phyloP scores from a whole-genome alignment of 2,888 invertebrate genomes.

The Teleogryllus oceanicus region DNA sequence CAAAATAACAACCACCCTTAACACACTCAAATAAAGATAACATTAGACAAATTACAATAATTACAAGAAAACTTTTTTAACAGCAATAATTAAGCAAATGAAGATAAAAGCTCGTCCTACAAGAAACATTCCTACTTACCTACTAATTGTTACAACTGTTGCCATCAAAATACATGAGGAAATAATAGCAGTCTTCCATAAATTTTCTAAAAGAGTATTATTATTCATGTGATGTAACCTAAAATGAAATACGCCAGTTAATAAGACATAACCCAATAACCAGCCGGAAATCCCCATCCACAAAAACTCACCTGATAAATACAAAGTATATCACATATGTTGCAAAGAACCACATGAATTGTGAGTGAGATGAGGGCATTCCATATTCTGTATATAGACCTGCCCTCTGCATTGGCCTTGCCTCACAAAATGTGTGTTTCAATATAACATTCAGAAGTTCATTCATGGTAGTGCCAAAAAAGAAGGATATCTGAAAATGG shows the following conservation, averaged over 20 bases:
- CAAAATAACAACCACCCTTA: too few species aligned
- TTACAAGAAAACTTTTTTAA: background rate
- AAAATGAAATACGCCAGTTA: constrained; percentile 41
- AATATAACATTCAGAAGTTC: constrained; percentile 74
- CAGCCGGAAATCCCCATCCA: background rate
- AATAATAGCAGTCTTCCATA: constrained; percentile 54
- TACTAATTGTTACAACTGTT: constrained; percentile 40
- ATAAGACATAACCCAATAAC: background rate
- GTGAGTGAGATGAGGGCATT: constrained; percentile 90
- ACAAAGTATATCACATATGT: constrained; percentile 81
- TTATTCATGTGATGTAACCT: constrained; percentile 81
- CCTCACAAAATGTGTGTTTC: constrained; percentile 77
- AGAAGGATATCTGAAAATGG: constrained; percentile 74
- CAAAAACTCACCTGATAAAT: constrained; percentile 67
- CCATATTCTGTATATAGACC: constrained; percentile 73
- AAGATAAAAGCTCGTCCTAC: background rate
- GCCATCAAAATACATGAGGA: constrained; percentile 36
- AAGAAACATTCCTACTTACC: constrained; percentile 37
- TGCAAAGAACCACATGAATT: constrained; percentile 89
- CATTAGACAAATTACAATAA: background rate
- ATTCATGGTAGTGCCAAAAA: constrained; percentile 72
- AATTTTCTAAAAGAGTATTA: constrained; percentile 69
- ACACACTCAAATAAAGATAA: background rate
- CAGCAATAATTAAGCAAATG: constrained; percentile 19
- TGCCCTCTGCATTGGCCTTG: constrained; percentile 68